A percentile compares a stretch with the other conserved stretches of the same genome.
Evolutionary conservation across 1,140 invertebrate species (phyloP).

Genomic region (Homalodisca vitripennis): DNA sequence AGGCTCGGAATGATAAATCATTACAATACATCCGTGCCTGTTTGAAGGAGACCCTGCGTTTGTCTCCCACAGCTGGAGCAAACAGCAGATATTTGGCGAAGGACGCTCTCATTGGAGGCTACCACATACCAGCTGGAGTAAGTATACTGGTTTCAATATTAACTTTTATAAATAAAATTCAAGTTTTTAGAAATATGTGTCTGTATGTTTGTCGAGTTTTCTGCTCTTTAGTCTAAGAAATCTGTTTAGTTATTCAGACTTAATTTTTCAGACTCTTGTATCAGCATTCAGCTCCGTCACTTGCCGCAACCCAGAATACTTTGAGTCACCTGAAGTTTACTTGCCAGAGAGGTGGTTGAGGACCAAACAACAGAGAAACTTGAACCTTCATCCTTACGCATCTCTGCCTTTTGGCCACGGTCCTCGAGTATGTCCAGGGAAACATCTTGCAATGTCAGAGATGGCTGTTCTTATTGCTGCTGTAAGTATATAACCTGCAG

Average conservation of each 20-base stretch:
- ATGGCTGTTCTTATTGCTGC: slow-evolving; percentile 56
- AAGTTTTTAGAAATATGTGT: not conserved
- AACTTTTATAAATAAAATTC: not conserved
- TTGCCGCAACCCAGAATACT: slow-evolving; percentile 48
- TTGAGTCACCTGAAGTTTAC: slow-evolving; percentile 48
- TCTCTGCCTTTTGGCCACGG: slow-evolving; percentile 67
- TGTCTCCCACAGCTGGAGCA: slow-evolving; percentile 50
- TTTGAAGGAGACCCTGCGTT: slow-evolving; percentile 64
- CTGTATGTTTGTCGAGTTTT: not conserved
- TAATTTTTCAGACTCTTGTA: slow-evolving; percentile 49
- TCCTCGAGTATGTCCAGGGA: slow-evolving; percentile 50
- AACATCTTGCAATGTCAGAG: slow-evolving; percentile 51
- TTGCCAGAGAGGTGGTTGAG: slow-evolving; percentile 54
- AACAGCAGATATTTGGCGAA: slow-evolving; percentile 49
- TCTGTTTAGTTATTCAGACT: too few relatives aligned
- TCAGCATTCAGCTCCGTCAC: slow-evolving; percentile 50
- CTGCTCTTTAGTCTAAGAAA: too few relatives aligned
- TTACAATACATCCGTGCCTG: slow-evolving; percentile 63
- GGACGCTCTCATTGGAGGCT: slow-evolving; percentile 49
- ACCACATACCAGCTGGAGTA: slow-evolving; percentile 52
- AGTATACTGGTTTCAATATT: slow-evolving; percentile 30
- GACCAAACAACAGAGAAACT: slow-evolving; percentile 41
- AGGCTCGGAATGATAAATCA: slow-evolving; percentile 52
- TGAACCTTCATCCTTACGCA: slow-evolving; percentile 56
- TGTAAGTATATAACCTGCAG: too few relatives aligned